Evolutionary conservation across 2,113 vertebrate species (phyloP).

Genomic region (Protobothrops mucrosquamatus): DNA sequence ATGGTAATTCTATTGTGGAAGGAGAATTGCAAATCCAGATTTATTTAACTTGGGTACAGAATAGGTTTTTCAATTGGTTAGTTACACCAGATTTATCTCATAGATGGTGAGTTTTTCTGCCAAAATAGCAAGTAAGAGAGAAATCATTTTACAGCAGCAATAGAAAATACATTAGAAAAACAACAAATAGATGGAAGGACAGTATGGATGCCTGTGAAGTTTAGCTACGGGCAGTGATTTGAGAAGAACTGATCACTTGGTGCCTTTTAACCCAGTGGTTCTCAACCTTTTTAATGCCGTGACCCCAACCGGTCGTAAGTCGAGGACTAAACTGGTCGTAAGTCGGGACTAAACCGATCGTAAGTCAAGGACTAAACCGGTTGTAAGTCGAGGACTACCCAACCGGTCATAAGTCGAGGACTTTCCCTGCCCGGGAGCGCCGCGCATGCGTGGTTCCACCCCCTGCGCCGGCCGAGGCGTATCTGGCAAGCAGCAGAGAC

Average conservation of each 20-base stretch:
- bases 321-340: too few species aligned
- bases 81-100: neutral
- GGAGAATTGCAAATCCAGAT: neutral
- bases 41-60: neutral
- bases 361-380: too few species aligned
- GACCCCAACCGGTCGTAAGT: too few species aligned
- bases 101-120: neutral
- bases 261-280: neutral
- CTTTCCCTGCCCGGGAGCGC: too few species aligned
- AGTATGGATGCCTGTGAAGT: neutral
- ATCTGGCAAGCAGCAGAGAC: too few species aligned
- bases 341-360: too few species aligned
- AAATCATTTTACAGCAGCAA: neutral
- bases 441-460: too few species aligned
- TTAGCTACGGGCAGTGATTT: neutral
- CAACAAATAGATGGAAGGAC: neutral
- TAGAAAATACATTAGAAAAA: neutral
- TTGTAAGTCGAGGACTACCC: too few species aligned
- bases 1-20: neutral
- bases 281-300: too few species aligned
- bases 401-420: too few species aligned
- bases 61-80: neutral
- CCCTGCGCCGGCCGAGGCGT: too few species aligned
- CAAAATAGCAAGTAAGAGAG: neutral
- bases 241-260: neutral